phyloP scores from a whole-genome alignment of 2,113 vertebrate genomes.

The Felis chaus region DNA sequence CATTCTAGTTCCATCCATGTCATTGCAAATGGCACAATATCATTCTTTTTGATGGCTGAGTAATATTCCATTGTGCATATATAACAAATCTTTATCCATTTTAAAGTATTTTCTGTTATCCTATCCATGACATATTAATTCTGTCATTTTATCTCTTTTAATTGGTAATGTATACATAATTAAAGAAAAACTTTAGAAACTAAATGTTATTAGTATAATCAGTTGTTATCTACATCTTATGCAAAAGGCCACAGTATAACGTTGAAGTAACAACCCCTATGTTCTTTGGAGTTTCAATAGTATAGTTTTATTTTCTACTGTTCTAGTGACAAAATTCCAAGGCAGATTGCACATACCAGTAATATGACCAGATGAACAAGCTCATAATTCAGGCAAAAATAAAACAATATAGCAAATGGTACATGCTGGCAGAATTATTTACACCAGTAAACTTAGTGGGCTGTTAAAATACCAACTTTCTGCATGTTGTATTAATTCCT shows the following conservation, averaged over 20 bases:
- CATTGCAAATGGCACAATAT: too few species aligned
- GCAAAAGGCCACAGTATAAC: background rate
- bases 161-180: background rate
- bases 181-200: constrained; percentile 16
- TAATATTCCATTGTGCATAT: too few species aligned
- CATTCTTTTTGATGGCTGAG: too few species aligned
- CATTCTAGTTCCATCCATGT: too few species aligned
- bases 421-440: background rate
- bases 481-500: background rate
- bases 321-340: constrained; percentile 9
- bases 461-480: background rate
- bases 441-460: background rate
- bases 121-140: background rate
- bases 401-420: background rate
- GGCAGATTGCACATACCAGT: background rate
- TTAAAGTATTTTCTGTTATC: constrained; percentile 19
- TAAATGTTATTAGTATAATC: background rate
- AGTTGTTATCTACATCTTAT: background rate
- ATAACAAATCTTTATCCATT: too few species aligned
- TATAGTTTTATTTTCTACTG: background rate
- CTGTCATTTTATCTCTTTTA: background rate
- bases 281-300: background rate
- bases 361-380: background rate
- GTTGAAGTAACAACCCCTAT: background rate
- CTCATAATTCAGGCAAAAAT: background rate